Evolutionary conservation across 1,140 invertebrate genomes (phyloP).

Genomic region (Archegozetes longisetosus): DNA sequence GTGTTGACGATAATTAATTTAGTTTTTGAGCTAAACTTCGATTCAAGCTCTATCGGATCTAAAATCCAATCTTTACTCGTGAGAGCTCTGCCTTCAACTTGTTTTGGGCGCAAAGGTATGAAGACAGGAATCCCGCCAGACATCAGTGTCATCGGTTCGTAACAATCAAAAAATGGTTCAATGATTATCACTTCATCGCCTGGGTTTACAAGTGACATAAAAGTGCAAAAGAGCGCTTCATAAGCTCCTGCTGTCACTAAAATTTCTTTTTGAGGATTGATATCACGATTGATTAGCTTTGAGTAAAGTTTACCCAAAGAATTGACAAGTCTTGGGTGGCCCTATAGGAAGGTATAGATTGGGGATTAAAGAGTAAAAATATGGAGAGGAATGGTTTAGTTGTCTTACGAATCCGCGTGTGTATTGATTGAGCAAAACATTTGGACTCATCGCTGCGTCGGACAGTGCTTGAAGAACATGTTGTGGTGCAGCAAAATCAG

Average conservation of each 20-base stretch:
- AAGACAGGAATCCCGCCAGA: constrained; percentile 73
- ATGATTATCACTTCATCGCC: constrained; percentile 87
- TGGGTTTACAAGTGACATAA: constrained; percentile 63
- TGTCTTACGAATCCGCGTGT: constrained; percentile 36
- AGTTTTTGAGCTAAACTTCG: constrained; percentile 72
- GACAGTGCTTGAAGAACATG: constrained; percentile 62
- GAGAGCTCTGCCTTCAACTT: constrained; percentile 22
- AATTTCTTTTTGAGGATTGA: constrained; percentile 69
- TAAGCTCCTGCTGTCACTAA: constrained; percentile 82
- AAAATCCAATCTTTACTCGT: constrained; percentile 75
- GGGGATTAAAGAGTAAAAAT: background rate
- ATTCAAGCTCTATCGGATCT: constrained; percentile 60
- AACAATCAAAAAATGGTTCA: constrained; percentile 97
- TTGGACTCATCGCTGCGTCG: constrained; percentile 47
- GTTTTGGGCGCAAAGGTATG: constrained; percentile 58
- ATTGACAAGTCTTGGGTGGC: constrained; percentile 74
- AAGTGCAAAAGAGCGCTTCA: constrained; percentile 61
- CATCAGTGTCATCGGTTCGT: constrained; percentile 77
- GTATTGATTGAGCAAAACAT: constrained; percentile 70
- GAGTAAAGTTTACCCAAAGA: constrained; percentile 70
- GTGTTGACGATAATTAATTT: constrained; percentile 93
- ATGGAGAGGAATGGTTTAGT: constrained; percentile 1
- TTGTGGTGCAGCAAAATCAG: constrained; percentile 73
- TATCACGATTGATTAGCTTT: constrained; percentile 46
- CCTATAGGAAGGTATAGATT: constrained; percentile 42